Percentiles rank a stretch among this genome's conserved stretches.
phyloP scores from a whole-genome alignment of 2,113 vertebrate genomes.

The Lophura nycthemera region DNA sequence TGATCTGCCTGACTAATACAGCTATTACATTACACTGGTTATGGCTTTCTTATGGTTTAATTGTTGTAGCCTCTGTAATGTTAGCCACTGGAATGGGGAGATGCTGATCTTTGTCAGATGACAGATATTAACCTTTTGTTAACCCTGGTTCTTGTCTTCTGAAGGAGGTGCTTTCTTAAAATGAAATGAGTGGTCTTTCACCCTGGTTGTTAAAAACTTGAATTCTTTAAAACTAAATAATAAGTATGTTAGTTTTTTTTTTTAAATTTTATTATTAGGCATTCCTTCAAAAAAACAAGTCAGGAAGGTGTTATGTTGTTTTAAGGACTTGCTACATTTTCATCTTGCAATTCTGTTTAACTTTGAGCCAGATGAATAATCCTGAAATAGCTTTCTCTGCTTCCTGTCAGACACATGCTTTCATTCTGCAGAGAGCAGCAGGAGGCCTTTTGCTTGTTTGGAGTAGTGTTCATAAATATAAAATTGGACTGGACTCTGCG shows the following conservation, averaged over 20 bases:
- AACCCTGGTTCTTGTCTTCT: not conserved
- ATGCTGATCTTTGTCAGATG: conserved; percentile 17
- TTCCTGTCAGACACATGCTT: conserved; percentile 50
- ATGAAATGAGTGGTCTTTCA: not conserved
- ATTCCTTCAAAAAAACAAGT: not conserved
- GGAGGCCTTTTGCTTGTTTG: conserved; percentile 34
- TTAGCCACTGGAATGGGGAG: conserved; percentile 24
- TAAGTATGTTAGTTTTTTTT: not conserved
- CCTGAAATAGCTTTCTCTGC: conserved; percentile 48
- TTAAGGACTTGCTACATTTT: conserved; percentile 18
- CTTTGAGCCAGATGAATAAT: conserved; percentile 32
- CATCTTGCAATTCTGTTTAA: conserved; percentile 35
- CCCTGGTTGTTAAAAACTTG: not conserved
- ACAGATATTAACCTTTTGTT: conserved; percentile 47
- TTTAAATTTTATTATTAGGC: not conserved
- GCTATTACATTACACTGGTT: conserved; percentile 17
- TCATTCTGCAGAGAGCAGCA: conserved; percentile 39
- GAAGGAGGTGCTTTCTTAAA: not conserved
- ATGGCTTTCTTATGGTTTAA: conserved; percentile 45
- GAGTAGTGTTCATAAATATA: conserved; percentile 26
- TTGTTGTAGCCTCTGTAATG: conserved; percentile 3
- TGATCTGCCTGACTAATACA: conserved; percentile 54
- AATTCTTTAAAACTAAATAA: not conserved
- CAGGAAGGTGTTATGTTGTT: not conserved
- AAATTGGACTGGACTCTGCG: not conserved